A percentile compares a stretch with the other conserved stretches of the same genome.
phyloP scores from a whole-genome alignment of 2,113 vertebrate species.

The Cyphomyrus discorhynchus region DNA sequence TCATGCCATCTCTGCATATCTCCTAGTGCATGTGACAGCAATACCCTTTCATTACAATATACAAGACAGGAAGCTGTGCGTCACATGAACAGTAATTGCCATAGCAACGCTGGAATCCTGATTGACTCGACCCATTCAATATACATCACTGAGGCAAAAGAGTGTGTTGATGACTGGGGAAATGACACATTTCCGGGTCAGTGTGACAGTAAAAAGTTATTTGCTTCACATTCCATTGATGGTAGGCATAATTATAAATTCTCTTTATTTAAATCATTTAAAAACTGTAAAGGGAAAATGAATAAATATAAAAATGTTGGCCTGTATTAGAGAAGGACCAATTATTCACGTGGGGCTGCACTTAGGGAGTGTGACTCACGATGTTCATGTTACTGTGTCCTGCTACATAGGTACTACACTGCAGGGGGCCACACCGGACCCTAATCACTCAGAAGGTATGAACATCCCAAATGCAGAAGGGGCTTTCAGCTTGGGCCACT shows the following conservation, averaged over 20 bases:
- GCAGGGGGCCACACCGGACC: neutral
- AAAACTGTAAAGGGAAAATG: neutral
- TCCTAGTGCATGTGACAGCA: neutral
- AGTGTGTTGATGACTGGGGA: neutral
- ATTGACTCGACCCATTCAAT: neutral
- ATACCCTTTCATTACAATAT: conserved; percentile 42
- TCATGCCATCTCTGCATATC: neutral
- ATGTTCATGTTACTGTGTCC: neutral
- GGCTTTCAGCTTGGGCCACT: neutral
- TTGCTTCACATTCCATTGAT: neutral
- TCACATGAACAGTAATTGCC: conserved; percentile 41
- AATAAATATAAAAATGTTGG: neutral
- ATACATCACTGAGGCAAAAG: neutral
- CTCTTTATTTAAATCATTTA: neutral
- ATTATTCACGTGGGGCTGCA: neutral
- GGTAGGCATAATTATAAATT: neutral
- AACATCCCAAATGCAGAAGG: neutral
- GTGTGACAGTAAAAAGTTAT: neutral
- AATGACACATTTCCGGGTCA: neutral
- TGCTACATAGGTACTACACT: neutral
- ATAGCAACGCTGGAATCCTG: conserved; percentile 41
- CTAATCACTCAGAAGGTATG: too few relatives aligned
- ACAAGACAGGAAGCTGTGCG: conserved; percentile 30
- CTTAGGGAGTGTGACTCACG: neutral
- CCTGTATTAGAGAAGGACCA: neutral